phyloP scores from a whole-genome alignment of 2,113 vertebrate species.

The Pedionomus torquatus region DNA sequence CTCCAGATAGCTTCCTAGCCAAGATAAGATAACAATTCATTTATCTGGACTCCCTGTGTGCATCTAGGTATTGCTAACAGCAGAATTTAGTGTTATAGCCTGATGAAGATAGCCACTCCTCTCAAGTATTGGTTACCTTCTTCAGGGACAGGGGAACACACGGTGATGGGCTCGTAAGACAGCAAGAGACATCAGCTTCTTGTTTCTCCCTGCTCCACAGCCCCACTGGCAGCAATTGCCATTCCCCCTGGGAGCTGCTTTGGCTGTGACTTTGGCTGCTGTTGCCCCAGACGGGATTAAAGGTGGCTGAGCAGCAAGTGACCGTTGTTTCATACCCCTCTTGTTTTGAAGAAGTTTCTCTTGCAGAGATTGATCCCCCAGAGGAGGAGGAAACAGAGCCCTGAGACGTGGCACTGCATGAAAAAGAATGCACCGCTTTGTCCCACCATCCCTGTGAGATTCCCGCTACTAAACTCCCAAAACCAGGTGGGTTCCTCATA shows the following conservation, averaged over 20 bases:
- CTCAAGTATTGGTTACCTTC: neutral
- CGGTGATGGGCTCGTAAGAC: accelerated
- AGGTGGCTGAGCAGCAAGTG: neutral
- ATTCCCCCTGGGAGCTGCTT: neutral
- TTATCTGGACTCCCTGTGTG: neutral
- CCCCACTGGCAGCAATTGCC: neutral
- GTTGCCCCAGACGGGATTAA: neutral
- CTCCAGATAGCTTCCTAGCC: neutral
- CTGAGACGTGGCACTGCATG: accelerated
- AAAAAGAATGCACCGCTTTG: neutral
- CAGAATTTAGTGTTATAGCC: neutral
- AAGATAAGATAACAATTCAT: neutral
- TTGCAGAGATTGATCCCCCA: neutral
- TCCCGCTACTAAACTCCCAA: neutral
- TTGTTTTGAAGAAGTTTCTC: neutral
- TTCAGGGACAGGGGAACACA: neutral
- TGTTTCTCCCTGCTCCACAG: neutral
- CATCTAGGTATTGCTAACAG: neutral
- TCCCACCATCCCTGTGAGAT: neutral
- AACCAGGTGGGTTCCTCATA: neutral
- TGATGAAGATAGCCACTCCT: neutral
- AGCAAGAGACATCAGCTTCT: neutral
- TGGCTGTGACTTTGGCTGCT: neutral
- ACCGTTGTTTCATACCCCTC: neutral
- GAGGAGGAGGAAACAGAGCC: neutral